Conservation (phyloP, 2,113 vertebrate species). For the Actenoides lindsayi region DNA sequence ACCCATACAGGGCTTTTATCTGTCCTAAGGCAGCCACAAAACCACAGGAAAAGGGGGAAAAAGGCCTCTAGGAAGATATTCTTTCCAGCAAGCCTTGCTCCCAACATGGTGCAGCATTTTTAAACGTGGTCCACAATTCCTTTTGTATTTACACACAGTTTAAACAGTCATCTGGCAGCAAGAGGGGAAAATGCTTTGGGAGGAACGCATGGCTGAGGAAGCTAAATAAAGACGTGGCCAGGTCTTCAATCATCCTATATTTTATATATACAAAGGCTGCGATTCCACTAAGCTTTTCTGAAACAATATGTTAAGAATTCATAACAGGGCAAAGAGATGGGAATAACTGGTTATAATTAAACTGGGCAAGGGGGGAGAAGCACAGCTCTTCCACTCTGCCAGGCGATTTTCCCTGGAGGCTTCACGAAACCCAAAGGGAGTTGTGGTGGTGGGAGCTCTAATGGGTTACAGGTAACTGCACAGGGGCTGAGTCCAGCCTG, state of each 20-base stretch:
- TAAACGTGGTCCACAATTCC: background rate
- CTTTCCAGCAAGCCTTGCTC: background rate
- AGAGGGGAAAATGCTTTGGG: conserved; percentile 46
- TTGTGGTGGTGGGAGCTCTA: background rate
- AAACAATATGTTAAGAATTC: conserved; percentile 59
- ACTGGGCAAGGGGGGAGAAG: background rate
- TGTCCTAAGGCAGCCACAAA: background rate
- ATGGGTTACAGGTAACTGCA: background rate
- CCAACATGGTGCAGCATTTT: conserved; percentile 18
- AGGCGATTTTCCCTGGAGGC: background rate
- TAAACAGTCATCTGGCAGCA: conserved; percentile 69
- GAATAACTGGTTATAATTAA: conserved; percentile 47
- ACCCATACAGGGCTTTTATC: background rate
- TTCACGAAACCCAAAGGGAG: background rate
- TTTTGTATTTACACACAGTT: conserved; percentile 57
- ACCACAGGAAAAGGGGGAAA: background rate
- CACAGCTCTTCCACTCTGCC: background rate
- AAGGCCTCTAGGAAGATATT: conserved; percentile 3
- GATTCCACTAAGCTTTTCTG: conserved; percentile 53
- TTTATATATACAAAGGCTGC: conserved; percentile 62
- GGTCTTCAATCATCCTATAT: conserved; percentile 63
- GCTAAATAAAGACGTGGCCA: conserved; percentile 60
- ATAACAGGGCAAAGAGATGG: background rate
- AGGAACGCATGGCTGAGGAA: conserved; percentile 46
- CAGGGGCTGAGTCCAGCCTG: background rate